phyloP scores from a whole-genome alignment of 2,797 vertebrate species.

The Loriculus beryllinus region DNA sequence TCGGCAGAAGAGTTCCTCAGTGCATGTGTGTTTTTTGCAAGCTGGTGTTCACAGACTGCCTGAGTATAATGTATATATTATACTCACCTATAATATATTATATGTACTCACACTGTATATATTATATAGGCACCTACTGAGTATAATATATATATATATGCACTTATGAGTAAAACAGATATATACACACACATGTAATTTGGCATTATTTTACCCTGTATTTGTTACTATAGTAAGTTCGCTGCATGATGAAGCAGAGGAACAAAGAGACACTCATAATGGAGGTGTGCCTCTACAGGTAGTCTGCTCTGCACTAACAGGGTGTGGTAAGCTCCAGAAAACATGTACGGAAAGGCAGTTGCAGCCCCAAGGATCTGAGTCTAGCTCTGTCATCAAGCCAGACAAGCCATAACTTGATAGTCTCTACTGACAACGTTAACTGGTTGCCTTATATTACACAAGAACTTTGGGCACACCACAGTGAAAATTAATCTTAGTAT shows the following conservation, averaged over 20 bases:
- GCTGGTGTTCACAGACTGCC: background rate
- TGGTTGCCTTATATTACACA: background rate
- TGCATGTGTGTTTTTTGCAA: fast-evolving
- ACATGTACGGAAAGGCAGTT: background rate
- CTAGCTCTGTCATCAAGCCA: background rate
- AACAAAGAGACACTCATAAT: background rate
- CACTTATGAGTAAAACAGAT: background rate
- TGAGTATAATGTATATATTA: background rate
- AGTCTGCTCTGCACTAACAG: background rate
- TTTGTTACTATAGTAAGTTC: background rate
- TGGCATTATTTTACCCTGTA: background rate
- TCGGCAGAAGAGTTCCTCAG: background rate
- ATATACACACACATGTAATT: background rate
- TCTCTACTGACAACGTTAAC: background rate
- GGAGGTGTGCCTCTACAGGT: background rate
- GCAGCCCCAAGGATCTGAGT: background rate
- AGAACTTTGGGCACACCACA: background rate
- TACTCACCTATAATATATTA: background rate
- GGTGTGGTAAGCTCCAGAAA: background rate
- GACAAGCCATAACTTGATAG: background rate
- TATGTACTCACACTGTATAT: background rate
- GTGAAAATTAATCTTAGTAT: conserved; percentile 42
- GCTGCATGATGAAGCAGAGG: background rate
- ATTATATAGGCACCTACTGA: background rate
- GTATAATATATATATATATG: background rate